phyloP scores from a whole-genome alignment of 2,888 invertebrate genomes.

The Caenorhabditis becei region DNA sequence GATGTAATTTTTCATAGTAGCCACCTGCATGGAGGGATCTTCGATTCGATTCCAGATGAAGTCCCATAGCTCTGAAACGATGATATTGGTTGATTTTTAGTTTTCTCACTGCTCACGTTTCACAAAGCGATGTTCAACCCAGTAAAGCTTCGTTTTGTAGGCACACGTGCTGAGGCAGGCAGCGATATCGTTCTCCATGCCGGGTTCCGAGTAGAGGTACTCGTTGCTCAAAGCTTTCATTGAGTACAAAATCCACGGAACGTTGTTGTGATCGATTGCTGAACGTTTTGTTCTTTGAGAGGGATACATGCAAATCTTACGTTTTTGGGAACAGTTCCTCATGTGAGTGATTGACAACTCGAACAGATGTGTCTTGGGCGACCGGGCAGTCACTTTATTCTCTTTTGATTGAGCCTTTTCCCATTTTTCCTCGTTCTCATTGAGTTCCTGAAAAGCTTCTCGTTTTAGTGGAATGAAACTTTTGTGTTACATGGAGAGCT shows the following conservation, averaged over 20 bases:
- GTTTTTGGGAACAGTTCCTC: slow-evolving; percentile 20
- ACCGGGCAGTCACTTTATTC: background rate
- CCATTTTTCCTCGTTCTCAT: slow-evolving; percentile 33
- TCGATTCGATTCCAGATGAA: slow-evolving; percentile 29
- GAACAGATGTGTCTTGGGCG: slow-evolving; percentile 17
- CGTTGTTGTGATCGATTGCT: slow-evolving; percentile 21
- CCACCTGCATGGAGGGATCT: background rate
- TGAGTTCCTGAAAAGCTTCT: slow-evolving; percentile 35
- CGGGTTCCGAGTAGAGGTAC: background rate
- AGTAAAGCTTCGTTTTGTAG: slow-evolving; percentile 12
- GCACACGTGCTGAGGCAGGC: slow-evolving; percentile 10
- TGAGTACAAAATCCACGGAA: slow-evolving; percentile 29
- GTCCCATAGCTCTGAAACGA: slow-evolving; percentile 29
- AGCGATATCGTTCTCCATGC: slow-evolving; percentile 32
- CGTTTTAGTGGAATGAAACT: background rate
- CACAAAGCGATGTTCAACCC: slow-evolving; percentile 27
- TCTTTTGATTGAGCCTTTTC: slow-evolving; percentile 2
- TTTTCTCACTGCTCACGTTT: background rate
- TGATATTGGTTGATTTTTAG: background rate
- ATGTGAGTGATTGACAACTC: slow-evolving; percentile 25
- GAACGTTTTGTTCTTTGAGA: background rate
- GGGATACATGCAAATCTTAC: too few relatives aligned
- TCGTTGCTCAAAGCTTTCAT: background rate
- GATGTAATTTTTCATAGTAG: slow-evolving; percentile 19
- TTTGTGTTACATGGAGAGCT: slow-evolving; percentile 22